Evolutionary conservation across 1,140 invertebrate genomes (phyloP).

Genomic region (Harpegnathos saltator): DNA sequence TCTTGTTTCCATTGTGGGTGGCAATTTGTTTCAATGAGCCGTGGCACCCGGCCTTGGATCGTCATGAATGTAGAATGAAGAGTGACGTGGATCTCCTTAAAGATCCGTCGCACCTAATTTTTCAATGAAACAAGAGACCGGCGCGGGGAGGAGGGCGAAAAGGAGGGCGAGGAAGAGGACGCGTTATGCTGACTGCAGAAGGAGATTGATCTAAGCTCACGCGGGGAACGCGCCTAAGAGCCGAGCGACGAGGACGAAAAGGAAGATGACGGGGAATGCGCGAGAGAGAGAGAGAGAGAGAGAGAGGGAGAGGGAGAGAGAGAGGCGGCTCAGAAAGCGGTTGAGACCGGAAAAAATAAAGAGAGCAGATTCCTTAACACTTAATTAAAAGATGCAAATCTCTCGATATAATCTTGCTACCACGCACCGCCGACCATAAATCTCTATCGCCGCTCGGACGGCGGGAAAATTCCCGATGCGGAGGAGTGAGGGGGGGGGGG

Average conservation of each 20-base stretch:
- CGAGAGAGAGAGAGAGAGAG: no score
- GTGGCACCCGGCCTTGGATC: slow-evolving; percentile 37
- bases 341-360: background rate
- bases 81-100: slow-evolving; percentile 25
- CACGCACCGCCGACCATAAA: background rate
- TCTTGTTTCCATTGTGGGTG: slow-evolving; percentile 31
- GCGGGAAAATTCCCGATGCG: background rate
- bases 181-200: background rate
- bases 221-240: background rate
- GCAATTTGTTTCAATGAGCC: slow-evolving; percentile 56
- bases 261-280: background rate
- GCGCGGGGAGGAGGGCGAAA: no score
- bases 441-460: slow-evolving; percentile 4
- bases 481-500: no score
- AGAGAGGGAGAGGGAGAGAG: no score
- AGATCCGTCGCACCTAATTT: slow-evolving; percentile 17
- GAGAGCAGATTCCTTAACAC: slow-evolving; percentile 23
- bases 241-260: background rate
- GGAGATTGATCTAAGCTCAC: slow-evolving; percentile 2
- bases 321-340: no score
- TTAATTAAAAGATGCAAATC: slow-evolving; percentile 51
- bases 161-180: background rate
- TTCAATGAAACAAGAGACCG: background rate
- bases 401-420: background rate
- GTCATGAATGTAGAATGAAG: slow-evolving; percentile 25